These are phyloP conservation scores for Synergus japonicus DNA, from an alignment of 2,888 invertebrate species.

Conservation along the genomic window DNA sequence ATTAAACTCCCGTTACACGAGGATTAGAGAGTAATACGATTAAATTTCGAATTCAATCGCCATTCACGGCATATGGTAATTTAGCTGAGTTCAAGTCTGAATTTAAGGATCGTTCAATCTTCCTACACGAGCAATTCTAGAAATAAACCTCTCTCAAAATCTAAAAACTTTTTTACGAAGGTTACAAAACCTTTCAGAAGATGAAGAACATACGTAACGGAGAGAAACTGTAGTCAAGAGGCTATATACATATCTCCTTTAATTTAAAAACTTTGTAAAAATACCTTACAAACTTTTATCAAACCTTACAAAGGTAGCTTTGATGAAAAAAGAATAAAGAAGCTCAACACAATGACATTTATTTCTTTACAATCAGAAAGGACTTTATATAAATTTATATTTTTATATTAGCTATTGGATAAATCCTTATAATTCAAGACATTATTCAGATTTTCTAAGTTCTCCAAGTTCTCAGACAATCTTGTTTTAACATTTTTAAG, in stretches of 20 bases:
- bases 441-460: background rate
- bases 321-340: too few relatives aligned
- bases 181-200: background rate
- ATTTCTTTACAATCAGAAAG: too few relatives aligned
- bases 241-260: background rate
- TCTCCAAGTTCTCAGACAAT: background rate
- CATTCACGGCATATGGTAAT: conserved; percentile 56
- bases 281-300: background rate
- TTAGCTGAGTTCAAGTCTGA: conserved; percentile 8
- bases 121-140: background rate
- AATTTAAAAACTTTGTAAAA: background rate
- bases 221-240: background rate
- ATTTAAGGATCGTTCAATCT: background rate
- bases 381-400: too few relatives aligned
- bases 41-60: conserved; percentile 61
- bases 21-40: conserved; percentile 63
- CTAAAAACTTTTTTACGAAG: background rate
- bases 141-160: background rate
- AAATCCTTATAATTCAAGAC: too few relatives aligned
- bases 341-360: too few relatives aligned
- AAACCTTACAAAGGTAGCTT: too few relatives aligned
- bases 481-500: background rate
- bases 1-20: conserved; percentile 58
- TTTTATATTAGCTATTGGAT: too few relatives aligned
- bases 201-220: background rate